phyloP scores from a whole-genome alignment of 2,888 invertebrate genomes.

The Agapetus fuscipes region DNA sequence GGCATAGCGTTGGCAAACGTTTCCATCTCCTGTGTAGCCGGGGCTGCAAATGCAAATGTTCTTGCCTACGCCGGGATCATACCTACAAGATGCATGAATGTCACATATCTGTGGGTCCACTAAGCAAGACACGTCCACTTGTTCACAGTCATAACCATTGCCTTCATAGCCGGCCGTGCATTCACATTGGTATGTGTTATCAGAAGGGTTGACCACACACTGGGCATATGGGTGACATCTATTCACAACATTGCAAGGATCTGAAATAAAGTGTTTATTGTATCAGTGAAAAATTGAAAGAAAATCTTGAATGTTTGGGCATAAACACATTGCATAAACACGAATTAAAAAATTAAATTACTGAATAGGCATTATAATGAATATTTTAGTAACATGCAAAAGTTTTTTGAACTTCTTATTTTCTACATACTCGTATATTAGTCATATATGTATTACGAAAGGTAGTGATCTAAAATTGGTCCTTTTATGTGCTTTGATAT shows the following conservation, averaged over 20 bases:
- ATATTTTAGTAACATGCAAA: too few relatives aligned
- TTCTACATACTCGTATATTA: too few relatives aligned
- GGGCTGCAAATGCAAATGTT: slow-evolving; percentile 66
- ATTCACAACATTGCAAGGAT: slow-evolving; percentile 61
- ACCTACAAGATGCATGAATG: slow-evolving; percentile 63
- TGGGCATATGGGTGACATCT: slow-evolving; percentile 77
- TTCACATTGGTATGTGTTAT: slow-evolving; percentile 54
- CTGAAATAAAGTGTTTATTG: slow-evolving; percentile 40
- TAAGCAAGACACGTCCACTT: slow-evolving; percentile 47
- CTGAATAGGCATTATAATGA: too few relatives aligned
- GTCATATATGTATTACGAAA: too few relatives aligned
- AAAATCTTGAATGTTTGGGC: too few relatives aligned
- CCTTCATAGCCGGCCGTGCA: slow-evolving; percentile 81
- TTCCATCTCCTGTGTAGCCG: slow-evolving; percentile 78
- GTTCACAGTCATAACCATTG: slow-evolving; percentile 67
- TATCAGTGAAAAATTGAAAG: background rate
- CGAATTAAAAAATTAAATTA: too few relatives aligned
- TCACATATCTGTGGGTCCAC: slow-evolving; percentile 55
- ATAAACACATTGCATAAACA: background rate
- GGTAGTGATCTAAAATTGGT: too few relatives aligned
- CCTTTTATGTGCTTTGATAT: too few relatives aligned
- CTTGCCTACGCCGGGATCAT: slow-evolving; percentile 54
- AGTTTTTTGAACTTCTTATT: too few relatives aligned
- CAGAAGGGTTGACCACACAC: slow-evolving; percentile 53
- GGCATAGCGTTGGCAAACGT: slow-evolving; percentile 57